phyloP scores from a whole-genome alignment of 2,888 invertebrate species.

The Allophyes oxyacanthae region DNA sequence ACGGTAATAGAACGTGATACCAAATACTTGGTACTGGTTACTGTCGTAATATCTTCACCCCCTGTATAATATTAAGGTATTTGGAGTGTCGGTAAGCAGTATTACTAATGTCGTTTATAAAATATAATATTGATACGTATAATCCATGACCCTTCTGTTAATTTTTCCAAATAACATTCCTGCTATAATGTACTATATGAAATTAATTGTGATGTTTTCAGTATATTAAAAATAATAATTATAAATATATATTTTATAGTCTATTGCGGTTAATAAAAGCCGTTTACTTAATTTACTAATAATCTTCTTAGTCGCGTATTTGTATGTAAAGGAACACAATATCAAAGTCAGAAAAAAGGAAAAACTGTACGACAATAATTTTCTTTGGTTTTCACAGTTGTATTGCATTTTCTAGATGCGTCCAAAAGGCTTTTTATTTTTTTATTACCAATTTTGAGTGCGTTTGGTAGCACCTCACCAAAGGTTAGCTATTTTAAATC shows the following conservation, averaged over 20 bases:
- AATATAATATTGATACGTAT: constrained; percentile 12
- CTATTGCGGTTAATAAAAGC: not conserved
- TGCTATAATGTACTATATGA: constrained; percentile 2
- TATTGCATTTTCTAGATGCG: too few relatives aligned
- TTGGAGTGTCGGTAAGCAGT: constrained; percentile 26
- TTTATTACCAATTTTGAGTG: too few relatives aligned
- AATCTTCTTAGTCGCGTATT: not conserved
- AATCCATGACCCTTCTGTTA: constrained; percentile 9
- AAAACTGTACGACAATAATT: too few relatives aligned
- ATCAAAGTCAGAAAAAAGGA: too few relatives aligned
- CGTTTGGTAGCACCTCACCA: too few relatives aligned
- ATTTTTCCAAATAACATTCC: constrained; percentile 27
- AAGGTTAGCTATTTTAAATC: too few relatives aligned
- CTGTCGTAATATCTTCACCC: too few relatives aligned
- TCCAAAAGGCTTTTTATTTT: too few relatives aligned
- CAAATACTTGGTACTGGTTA: too few relatives aligned
- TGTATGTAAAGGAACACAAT: not conserved
- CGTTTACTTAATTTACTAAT: not conserved
- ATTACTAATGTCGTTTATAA: constrained; percentile 27
- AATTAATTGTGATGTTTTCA: constrained; percentile 11
- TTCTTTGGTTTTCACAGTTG: too few relatives aligned
- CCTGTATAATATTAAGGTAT: constrained; percentile 5
- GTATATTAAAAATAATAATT: too few relatives aligned
- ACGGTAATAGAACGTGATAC: too few relatives aligned
- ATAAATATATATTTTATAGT: not conserved